A percentile compares a stretch with the other conserved stretches of the same genome.
phyloP scores from a whole-genome alignment of 2,888 invertebrate genomes.

The Mystacides longicornis region DNA sequence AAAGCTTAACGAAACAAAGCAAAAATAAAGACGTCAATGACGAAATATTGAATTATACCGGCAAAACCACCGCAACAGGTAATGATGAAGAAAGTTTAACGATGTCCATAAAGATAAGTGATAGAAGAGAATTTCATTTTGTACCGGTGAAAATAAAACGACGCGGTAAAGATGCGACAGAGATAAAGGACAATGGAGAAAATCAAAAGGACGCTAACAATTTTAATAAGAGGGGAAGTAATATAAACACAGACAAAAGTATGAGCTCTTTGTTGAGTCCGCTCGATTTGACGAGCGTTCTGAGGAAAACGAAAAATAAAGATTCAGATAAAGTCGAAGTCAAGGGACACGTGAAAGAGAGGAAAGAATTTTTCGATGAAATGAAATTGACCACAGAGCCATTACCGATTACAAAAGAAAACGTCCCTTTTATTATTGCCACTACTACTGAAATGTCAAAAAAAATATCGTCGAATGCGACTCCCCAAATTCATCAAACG shows the following conservation, averaged over 20 bases:
- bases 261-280: conserved; percentile 22
- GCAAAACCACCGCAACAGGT: too few relatives aligned
- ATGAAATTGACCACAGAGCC: not conserved
- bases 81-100: too few relatives aligned
- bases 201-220: conserved; percentile 11
- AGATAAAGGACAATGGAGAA: conserved; percentile 4
- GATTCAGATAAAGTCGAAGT: conserved; percentile 7
- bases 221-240: not conserved
- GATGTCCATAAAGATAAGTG: too few relatives aligned
- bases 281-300: conserved; percentile 18
- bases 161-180: not conserved
- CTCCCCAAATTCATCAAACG: not conserved
- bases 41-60: too few relatives aligned
- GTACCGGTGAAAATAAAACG: conserved; percentile 5
- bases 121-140: too few relatives aligned
- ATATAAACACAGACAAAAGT: conserved; percentile 18
- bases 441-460: conserved; percentile 3
- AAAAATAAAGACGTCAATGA: too few relatives aligned
- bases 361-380: not conserved
- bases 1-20: too few relatives aligned
- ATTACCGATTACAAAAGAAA: conserved; percentile 1
- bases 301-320: conserved; percentile 18
- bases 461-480: not conserved
- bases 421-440: not conserved
- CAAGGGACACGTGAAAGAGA: not conserved